Percentiles rank a stretch among this genome's conserved stretches.
Evolutionary conservation across 2,113 vertebrate genomes (phyloP).

Genomic region (Pituophis catenifer): DNA sequence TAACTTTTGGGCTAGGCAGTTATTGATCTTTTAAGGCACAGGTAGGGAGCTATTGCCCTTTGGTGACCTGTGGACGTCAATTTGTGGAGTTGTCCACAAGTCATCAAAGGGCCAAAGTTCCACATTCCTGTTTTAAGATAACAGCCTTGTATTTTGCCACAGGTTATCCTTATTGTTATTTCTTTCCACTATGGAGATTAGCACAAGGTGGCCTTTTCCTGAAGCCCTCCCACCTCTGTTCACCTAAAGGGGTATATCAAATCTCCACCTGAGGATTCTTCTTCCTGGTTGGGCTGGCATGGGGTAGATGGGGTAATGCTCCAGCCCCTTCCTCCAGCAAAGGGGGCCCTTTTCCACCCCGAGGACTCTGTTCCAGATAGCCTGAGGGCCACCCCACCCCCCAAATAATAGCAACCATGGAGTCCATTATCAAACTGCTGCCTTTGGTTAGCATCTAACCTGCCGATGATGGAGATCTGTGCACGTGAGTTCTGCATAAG

Average conservation of each 20-base stretch:
- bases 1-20: neutral
- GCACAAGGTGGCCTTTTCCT: neutral
- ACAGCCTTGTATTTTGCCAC: neutral
- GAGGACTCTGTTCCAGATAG: neutral
- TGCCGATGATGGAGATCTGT: neutral
- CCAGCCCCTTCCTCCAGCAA: neutral
- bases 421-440: neutral
- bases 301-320: neutral
- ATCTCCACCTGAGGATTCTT: neutral
- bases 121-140: neutral
- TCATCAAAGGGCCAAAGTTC: too few relatives aligned
- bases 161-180: neutral
- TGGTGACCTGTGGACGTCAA: neutral
- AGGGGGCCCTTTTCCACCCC: neutral
- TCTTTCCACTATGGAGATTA: neutral
- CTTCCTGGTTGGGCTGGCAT: neutral
- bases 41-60: neutral
- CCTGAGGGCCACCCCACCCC: neutral
- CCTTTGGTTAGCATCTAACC: neutral
- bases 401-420: neutral
- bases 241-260: neutral
- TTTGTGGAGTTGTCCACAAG: neutral
- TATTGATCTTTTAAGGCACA: neutral
- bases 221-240: rapidly evolving
- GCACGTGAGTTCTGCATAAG: neutral